These are phyloP conservation scores for Pseudachorutes palmiensis DNA, from an alignment of 1,140 invertebrate species.

Conservation along the genomic window DNA sequence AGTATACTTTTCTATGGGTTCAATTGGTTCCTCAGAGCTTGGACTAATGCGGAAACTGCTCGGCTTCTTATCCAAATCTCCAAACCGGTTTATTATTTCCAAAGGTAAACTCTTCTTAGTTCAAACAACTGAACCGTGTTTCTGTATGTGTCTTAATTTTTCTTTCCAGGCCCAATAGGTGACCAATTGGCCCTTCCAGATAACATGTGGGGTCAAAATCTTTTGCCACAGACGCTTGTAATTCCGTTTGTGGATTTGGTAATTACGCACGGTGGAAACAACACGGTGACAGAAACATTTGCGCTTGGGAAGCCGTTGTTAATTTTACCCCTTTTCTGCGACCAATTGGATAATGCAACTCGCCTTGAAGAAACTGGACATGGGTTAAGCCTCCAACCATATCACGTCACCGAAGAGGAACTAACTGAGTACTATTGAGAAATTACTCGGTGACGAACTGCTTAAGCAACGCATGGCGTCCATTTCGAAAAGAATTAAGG, in stretches of 20 bases:
- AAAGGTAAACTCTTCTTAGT: conserved; percentile 5
- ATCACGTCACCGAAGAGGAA: conserved; percentile 2
- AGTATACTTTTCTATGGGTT: conserved; percentile 4
- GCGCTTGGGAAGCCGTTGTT: conserved; percentile 1
- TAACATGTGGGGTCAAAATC: conserved; percentile 10
- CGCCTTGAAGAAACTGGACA: neutral
- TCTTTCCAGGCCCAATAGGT: neutral
- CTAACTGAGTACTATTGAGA: neutral
- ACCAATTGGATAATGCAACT: conserved; percentile 7
- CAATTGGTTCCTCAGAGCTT: neutral
- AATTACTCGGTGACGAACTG: neutral
- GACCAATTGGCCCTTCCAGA: neutral
- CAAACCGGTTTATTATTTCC: neutral
- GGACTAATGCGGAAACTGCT: neutral
- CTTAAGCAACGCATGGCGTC: neutral
- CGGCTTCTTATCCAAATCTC: neutral
- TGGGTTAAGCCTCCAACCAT: neutral
- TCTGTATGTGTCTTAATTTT: too few relatives aligned
- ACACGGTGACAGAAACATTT: conserved; percentile 4
- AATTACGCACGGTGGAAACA: conserved; percentile 14
- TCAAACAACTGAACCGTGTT: too few relatives aligned
- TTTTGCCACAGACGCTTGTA: neutral
- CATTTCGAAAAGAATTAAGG: neutral
- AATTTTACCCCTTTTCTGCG: conserved; percentile 5
- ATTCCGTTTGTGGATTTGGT: neutral